These are phyloP conservation scores for Theodoxus fluviatilis DNA, from an alignment of 2,888 invertebrate species.

Conservation along the genomic window DNA sequence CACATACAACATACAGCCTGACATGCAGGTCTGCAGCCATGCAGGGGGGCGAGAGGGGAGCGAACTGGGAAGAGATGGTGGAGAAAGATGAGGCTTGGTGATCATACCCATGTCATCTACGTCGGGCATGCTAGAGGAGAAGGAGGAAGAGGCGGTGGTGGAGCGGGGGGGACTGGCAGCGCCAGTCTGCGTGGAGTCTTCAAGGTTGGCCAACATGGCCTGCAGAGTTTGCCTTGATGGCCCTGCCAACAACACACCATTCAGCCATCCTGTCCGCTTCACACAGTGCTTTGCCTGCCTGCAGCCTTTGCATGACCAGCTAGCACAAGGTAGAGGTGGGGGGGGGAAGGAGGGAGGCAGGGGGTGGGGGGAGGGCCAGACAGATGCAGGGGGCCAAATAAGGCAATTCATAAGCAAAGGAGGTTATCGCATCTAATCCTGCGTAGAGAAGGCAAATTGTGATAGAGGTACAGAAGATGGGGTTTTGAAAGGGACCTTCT, in stretches of 20 bases:
- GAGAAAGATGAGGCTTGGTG: too few species aligned
- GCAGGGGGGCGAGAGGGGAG: too few species aligned
- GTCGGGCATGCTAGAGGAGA: conserved; percentile 44
- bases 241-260: conserved; percentile 54
- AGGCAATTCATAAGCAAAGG: background rate
- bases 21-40: too few species aligned
- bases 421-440: background rate
- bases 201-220: conserved; percentile 66
- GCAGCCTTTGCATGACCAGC: background rate
- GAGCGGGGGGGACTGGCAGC: conserved; percentile 34
- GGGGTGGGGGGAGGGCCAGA: background rate
- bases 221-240: conserved; percentile 66
- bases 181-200: conserved; percentile 36
- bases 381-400: too few species aligned
- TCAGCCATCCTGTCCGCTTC: too few species aligned
- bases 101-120: conserved; percentile 53
- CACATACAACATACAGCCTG: too few species aligned
- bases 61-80: too few species aligned
- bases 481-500: too few species aligned
- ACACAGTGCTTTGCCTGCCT: too few species aligned
- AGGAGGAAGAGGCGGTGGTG: too few species aligned
- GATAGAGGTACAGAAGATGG: background rate
- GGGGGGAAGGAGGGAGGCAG: background rate
- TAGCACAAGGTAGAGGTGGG: conserved; percentile 19
- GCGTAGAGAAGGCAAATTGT: background rate